Conservation (phyloP, 2,888 invertebrate genomes). For the Lepidochrysops patricia region DNA sequence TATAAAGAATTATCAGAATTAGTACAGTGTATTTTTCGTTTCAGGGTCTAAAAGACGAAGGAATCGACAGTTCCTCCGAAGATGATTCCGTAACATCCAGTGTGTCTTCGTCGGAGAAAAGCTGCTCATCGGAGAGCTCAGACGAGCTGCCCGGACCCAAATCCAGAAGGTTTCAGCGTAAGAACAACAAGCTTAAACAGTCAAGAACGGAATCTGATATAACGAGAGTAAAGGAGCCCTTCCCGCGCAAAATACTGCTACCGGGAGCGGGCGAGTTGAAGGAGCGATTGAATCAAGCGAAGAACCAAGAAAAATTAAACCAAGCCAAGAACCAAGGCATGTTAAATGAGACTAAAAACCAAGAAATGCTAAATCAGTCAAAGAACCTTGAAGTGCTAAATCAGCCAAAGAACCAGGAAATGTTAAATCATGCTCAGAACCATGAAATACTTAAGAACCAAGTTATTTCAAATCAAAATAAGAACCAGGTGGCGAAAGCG, state of each 20-base stretch:
- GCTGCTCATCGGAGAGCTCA: conserved; percentile 63
- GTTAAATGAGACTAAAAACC: background rate
- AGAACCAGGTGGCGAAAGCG: conserved; percentile 47
- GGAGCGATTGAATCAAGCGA: conserved; percentile 45
- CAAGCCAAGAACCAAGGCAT: background rate
- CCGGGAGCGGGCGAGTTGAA: conserved; percentile 43
- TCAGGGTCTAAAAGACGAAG: conserved; percentile 70
- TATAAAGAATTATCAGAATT: no score
- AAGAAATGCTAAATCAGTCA: background rate
- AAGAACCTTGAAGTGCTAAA: background rate
- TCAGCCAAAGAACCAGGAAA: background rate
- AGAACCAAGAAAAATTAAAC: conserved; percentile 35
- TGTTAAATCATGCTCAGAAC: background rate
- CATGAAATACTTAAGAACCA: conserved; percentile 26
- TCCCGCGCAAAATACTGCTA: conserved; percentile 39
- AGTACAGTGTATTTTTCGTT: conserved; percentile 24
- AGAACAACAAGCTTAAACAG: conserved; percentile 58
- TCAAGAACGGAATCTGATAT: conserved; percentile 66
- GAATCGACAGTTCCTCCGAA: conserved; percentile 70
- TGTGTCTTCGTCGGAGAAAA: conserved; percentile 65
- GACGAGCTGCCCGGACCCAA: conserved; percentile 56
- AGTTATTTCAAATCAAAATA: conserved; percentile 45
- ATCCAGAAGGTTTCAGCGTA: conserved; percentile 52
- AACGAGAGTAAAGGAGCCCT: conserved; percentile 41
- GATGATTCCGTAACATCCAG: conserved; percentile 61